Evolutionary conservation across 2,113 vertebrate genomes (phyloP).

Genomic region (Nyctereutes procyonoides): DNA sequence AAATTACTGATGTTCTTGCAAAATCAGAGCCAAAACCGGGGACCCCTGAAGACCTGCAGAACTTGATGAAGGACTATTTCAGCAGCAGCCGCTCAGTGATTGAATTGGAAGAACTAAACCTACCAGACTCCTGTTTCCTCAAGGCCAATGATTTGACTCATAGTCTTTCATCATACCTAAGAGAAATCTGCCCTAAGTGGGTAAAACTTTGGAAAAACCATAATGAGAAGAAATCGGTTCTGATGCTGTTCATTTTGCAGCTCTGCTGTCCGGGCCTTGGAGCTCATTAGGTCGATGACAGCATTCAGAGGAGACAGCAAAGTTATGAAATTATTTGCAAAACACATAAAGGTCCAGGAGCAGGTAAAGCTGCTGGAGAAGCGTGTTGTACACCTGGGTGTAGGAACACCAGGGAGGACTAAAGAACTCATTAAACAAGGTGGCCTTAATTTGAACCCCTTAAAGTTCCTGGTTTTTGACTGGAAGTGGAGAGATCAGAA

Average conservation of each 20-base stretch:
- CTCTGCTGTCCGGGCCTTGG: conserved; percentile 93
- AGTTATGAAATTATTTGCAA: conserved; percentile 97
- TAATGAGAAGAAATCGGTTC: conserved; percentile 89
- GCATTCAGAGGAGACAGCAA: conserved; percentile 96
- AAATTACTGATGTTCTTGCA: conserved; percentile 94
- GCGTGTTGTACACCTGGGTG: conserved; percentile 91
- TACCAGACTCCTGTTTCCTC: conserved; percentile 94
- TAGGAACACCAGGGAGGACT: conserved; percentile 96
- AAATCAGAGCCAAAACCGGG: conserved; percentile 90
- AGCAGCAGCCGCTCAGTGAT: conserved; percentile 92
- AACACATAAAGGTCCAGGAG: conserved; percentile 97
- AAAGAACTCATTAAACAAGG: conserved; percentile 93
- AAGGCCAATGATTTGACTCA: conserved; percentile 95
- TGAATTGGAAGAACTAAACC: conserved; percentile 93
- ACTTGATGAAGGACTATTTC: conserved; percentile 88
- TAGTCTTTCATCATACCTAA: conserved; percentile 90
- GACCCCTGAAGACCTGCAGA: conserved; percentile 91
- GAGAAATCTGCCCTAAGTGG: conserved; percentile 96
- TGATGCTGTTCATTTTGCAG: conserved; percentile 94
- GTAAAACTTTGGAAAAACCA: conserved; percentile 94
- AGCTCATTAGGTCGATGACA: conserved; percentile 90
- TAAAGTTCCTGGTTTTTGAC: conserved; percentile 94
- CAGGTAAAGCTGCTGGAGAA: conserved; percentile 93
- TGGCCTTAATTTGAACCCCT: conserved; percentile 89
- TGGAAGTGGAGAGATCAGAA: conserved; percentile 99